Evolutionary conservation across 2,113 vertebrate species (phyloP), one percentile per base, ranked within the genome.

Genomic region (Astur gentilis): DNA sequence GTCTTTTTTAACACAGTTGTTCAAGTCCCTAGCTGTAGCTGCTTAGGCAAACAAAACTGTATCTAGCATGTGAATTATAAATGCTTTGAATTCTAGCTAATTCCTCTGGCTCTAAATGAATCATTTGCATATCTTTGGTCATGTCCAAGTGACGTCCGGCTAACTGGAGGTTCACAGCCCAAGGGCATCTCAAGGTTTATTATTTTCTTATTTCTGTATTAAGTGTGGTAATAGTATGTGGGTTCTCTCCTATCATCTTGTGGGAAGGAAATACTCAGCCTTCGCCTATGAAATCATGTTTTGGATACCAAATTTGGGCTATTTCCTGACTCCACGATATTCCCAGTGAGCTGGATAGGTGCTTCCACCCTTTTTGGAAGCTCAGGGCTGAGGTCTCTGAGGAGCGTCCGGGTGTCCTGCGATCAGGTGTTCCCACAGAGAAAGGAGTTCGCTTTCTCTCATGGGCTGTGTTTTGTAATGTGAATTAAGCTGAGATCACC

Each of bases 211-310:
- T 85, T 91, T 85, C 54, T 49, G 12, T 44, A 60, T 83, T 90
- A 83, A 93, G 78, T 81, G 61, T 84, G 57, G 67, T 87, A 38
- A 66, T 69, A 57, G 62, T 19, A 69, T 23, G 62, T 88, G 83
- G 83, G 50, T 62, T 93, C 47, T 67, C 58, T 89, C 58, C 80
- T 89, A 0, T 77, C 54, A 62, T 71, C 76, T 78, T 73, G 60
- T 89, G 91, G 80, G 65, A 77, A 89, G 84, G 80, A 67, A 85
- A 58, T 31, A 31, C 38, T 79, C 38, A 38, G 90, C 71, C 60
- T 79, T 69, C 0, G 25, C 72, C 61, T 73, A 7, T 36, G 82
- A 62, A 78, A 21, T 75, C 44, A 14, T 64, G 65, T 15, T 81
- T 44, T 77, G 75, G 64, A 34, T 82, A 31, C 64, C 38, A 50